Conservation (phyloP, 1,140 invertebrate species). For the Zaprionus tsacasi region DNA sequence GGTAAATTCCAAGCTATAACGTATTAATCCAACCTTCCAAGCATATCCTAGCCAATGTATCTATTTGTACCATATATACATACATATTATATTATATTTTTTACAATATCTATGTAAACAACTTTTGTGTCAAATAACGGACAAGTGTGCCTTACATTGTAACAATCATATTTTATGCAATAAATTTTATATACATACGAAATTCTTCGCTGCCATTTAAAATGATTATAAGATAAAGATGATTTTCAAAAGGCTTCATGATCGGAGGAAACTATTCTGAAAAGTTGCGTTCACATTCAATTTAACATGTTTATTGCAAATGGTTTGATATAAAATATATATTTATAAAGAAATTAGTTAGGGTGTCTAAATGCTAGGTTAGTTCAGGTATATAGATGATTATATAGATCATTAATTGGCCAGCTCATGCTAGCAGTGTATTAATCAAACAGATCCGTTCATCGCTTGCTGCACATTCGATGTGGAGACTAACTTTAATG, state of each 20-base stretch:
- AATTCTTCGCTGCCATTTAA: not conserved
- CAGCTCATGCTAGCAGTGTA: constrained; percentile 40
- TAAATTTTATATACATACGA: constrained; percentile 28
- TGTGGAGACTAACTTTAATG: constrained; percentile 74
- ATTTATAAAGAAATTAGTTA: constrained; percentile 35
- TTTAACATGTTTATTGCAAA: constrained; percentile 44
- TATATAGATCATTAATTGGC: constrained; percentile 19
- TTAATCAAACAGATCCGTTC: constrained; percentile 68
- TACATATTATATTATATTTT: constrained; percentile 4
- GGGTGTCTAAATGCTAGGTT: constrained; percentile 27
- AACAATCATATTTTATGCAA: constrained; percentile 25
- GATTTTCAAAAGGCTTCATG: too few relatives aligned
- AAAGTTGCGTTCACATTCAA: constrained; percentile 16
- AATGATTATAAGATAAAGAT: not conserved
- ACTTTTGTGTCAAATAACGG: constrained; percentile 42
- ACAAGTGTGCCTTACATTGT: constrained; percentile 48
- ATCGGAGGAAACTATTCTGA: not conserved
- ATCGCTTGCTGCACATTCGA: constrained; percentile 82
- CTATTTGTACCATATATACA: constrained; percentile 26
- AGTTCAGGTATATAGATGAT: constrained; percentile 34
- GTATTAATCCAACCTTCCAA: constrained; percentile 39
- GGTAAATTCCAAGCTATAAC: constrained; percentile 24
- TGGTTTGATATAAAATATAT: constrained; percentile 28
- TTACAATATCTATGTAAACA: constrained; percentile 23
- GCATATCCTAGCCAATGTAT: constrained; percentile 19